These are phyloP conservation scores for Alethe castanea DNA, from an alignment of 2,113 vertebrate genomes.

Conservation along the genomic window DNA sequence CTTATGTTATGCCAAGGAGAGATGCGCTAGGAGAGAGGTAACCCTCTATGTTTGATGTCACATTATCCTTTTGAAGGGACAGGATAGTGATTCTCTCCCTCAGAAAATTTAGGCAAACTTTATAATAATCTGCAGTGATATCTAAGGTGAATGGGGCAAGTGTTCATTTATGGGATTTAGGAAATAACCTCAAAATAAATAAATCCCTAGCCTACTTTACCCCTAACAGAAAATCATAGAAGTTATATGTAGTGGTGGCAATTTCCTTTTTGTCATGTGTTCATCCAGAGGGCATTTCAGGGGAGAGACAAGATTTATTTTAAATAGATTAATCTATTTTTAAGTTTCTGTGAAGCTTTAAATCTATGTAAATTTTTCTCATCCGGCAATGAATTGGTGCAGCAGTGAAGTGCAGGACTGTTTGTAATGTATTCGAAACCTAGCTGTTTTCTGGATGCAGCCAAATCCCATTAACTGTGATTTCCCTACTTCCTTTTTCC, in stretches of 20 bases:
- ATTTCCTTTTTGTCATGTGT: background rate
- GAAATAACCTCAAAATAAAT: background rate
- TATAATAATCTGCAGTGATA: background rate
- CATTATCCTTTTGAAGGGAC: background rate
- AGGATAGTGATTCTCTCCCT: background rate
- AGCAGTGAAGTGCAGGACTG: background rate
- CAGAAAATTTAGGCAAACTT: background rate
- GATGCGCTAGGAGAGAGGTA: background rate
- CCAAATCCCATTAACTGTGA: slow-evolving; percentile 51
- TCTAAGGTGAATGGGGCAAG: background rate
- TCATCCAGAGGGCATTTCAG: background rate
- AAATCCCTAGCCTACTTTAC: background rate
- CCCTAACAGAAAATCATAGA: background rate
- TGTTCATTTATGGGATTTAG: background rate
- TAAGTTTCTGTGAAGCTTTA: slow-evolving; percentile 10
- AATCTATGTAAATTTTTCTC: slow-evolving; percentile 27
- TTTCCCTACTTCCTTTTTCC: slow-evolving; percentile 36
- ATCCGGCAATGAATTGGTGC: slow-evolving; percentile 19
- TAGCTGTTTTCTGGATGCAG: background rate
- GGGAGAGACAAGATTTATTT: background rate
- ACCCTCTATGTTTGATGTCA: background rate
- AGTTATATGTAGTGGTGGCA: background rate
- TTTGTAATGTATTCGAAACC: slow-evolving; percentile 24
- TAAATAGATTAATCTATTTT: background rate
- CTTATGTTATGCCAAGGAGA: background rate